Conservation (phyloP, 2,113 vertebrate species). For the Elgaria multicarinata region DNA sequence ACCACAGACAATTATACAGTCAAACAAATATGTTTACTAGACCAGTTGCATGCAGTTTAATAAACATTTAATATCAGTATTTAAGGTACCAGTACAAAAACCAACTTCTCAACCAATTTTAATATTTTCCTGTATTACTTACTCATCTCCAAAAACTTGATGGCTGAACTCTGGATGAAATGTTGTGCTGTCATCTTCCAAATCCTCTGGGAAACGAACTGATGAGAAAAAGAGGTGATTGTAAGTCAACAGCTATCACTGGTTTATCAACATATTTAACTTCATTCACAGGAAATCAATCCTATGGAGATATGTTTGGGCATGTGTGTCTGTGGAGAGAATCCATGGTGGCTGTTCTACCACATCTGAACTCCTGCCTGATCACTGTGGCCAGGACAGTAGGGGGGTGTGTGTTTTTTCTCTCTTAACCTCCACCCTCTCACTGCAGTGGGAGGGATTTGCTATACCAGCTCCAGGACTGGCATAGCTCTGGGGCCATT, state of each 20-base stretch:
- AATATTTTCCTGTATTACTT: slow-evolving; percentile 74
- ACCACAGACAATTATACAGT: not conserved
- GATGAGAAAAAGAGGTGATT: slow-evolving; percentile 19
- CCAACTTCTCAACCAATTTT: not conserved
- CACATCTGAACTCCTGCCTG: no score
- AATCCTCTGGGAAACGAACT: slow-evolving; percentile 96
- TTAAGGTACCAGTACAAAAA: not conserved
- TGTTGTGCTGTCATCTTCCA: slow-evolving; percentile 93
- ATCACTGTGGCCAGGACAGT: not conserved
- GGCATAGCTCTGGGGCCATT: no score
- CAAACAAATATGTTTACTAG: not conserved
- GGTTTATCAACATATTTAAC: not conserved
- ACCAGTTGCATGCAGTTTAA: not conserved
- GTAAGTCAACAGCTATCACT: not conserved
- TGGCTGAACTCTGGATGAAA: slow-evolving; percentile 98
- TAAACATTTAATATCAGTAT: not conserved
- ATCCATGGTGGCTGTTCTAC: not conserved
- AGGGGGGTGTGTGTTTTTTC: no score
- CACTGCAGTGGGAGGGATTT: not conserved
- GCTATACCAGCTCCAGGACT: not conserved
- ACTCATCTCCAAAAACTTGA: slow-evolving; percentile 98
- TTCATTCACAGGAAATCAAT: not conserved
- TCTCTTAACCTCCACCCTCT: not conserved
- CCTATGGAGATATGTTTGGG: no score
- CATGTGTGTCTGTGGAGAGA: no score